phyloP scores from a whole-genome alignment of 30 jellyfish, hydroid and myxozoan genomes.

The Pseudorhiza aurosa region DNA sequence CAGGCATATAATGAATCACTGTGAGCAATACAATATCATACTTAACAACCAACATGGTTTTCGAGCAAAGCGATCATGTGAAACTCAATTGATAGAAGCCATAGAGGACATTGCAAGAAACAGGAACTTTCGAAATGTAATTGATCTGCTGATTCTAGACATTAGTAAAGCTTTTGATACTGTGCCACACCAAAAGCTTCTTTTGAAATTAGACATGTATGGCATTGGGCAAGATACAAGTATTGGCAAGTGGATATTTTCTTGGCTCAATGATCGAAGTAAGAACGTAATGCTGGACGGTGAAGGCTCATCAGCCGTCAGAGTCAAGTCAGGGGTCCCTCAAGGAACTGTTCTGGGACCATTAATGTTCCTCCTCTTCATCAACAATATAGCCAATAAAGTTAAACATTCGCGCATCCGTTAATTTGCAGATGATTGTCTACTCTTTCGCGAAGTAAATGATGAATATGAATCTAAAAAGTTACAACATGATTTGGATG shows the following conservation, averaged over 20 bases:
- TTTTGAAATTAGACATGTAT: slow-evolving; percentile 16
- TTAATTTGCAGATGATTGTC: slow-evolving; percentile 49
- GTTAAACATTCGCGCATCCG: slow-evolving; percentile 51
- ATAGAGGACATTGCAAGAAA: slow-evolving; percentile 35
- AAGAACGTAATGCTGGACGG: slow-evolving; percentile 11
- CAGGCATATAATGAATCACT: slow-evolving; percentile 25
- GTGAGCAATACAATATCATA: slow-evolving; percentile 21
- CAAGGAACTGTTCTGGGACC: slow-evolving; percentile 66
- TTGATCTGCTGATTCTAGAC: slow-evolving; percentile 51
- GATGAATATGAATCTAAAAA: slow-evolving; percentile 31
- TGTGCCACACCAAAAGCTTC: slow-evolving; percentile 39
- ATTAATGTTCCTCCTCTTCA: slow-evolving; percentile 40
- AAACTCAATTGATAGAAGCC: slow-evolving; percentile 60
- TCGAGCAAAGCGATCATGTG: slow-evolving; percentile 28
- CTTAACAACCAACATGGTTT: slow-evolving; percentile 26
- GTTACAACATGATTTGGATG: slow-evolving; percentile 44
- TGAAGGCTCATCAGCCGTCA: slow-evolving; percentile 36
- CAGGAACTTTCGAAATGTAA: slow-evolving; percentile 26
- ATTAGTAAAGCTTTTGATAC: slow-evolving; percentile 51
- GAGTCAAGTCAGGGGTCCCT: slow-evolving; percentile 52
- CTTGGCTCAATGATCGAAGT: slow-evolving; percentile 18
- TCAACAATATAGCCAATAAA: slow-evolving; percentile 22
- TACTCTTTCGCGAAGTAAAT: slow-evolving; percentile 50
- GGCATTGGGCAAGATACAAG: slow-evolving; percentile 34
- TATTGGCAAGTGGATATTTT: slow-evolving; percentile 27